Evolutionary conservation across 2,888 invertebrate species (phyloP).

Genomic region (Onchidella celtica): DNA sequence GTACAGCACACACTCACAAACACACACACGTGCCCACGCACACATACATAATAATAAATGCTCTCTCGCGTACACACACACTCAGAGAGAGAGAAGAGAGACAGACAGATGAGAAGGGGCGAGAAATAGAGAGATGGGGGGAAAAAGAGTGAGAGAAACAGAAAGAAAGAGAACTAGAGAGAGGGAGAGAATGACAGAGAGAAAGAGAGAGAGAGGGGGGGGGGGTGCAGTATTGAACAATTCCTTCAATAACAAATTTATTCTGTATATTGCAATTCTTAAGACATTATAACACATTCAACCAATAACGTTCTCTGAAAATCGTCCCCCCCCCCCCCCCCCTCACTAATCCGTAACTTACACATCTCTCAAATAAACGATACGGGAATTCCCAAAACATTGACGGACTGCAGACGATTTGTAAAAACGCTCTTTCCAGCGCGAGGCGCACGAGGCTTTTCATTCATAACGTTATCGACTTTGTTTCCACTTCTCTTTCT

Average conservation of each 20-base stretch:
- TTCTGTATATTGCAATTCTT: neutral
- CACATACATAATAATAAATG: constrained; percentile 10
- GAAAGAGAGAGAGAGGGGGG: neutral
- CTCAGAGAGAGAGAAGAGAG: neutral
- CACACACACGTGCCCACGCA: neutral
- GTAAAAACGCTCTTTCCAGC: no score
- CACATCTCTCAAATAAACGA: no score
- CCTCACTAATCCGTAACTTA: neutral
- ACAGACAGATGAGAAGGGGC: neutral
- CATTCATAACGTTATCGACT: no score
- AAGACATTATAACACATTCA: neutral
- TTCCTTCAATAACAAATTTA: neutral
- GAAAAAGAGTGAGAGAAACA: neutral
- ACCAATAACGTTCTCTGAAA: neutral
- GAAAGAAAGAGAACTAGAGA: neutral
- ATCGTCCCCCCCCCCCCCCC: neutral
- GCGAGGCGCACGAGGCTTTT: no score
- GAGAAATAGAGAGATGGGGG: neutral
- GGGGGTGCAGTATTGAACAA: neutral
- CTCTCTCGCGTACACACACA: neutral
- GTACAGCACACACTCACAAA: neutral
- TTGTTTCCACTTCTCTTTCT: no score
- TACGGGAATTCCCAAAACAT: no score
- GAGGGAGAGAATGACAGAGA: neutral
- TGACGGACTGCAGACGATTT: no score